Conservation (phyloP, 2,888 invertebrate species). For the Uloborus plumipes region DNA sequence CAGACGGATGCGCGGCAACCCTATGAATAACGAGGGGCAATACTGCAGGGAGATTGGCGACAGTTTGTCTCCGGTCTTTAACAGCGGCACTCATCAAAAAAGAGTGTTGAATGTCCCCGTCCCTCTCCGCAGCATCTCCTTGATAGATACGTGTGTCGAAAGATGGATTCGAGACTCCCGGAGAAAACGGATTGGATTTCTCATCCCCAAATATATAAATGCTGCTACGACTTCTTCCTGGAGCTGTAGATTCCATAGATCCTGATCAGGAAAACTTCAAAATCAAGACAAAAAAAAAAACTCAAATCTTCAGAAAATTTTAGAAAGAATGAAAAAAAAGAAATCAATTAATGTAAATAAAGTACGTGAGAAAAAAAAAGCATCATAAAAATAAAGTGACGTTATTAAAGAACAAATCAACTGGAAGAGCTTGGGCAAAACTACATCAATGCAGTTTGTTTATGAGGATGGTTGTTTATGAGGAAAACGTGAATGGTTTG, state of each 20-base stretch:
- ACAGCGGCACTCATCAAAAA: conserved; percentile 45
- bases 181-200: neutral
- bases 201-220: neutral
- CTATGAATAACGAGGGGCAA: conserved; percentile 44
- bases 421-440: too few species aligned
- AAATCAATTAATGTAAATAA: too few species aligned
- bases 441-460: too few species aligned
- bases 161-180: conserved; percentile 3
- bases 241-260: neutral
- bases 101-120: conserved; percentile 38
- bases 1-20: conserved; percentile 18
- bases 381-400: too few species aligned
- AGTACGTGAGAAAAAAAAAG: too few species aligned
- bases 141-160: conserved; percentile 7
- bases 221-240: neutral
- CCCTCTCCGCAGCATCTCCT: neutral
- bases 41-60: conserved; percentile 45
- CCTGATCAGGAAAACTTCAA: neutral
- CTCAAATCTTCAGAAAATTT: too few species aligned
- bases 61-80: conserved; percentile 54
- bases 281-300: neutral
- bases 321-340: too few species aligned
- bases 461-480: too few species aligned
- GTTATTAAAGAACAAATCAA: too few species aligned
- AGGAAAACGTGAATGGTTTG: too few species aligned